Percentiles rank a stretch among this genome's conserved stretches.
Conservation (phyloP, 1,140 invertebrate genomes). For the Danaus melanippus region DNA sequence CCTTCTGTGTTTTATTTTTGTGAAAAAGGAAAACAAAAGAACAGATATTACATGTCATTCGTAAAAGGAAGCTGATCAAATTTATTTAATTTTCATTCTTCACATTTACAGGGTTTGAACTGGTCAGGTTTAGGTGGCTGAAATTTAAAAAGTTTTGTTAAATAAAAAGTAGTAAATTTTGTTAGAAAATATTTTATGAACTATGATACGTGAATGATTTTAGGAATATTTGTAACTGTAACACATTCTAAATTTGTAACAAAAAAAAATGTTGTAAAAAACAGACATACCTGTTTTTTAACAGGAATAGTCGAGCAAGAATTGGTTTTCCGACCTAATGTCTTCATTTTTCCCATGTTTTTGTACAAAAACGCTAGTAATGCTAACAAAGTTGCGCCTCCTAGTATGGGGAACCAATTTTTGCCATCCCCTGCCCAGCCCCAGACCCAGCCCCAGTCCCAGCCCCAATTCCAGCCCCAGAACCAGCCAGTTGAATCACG, state of each 20-base stretch:
- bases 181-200: not conserved
- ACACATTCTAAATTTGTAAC: too few relatives aligned
- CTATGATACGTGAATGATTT: too few relatives aligned
- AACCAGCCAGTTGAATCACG: too few relatives aligned
- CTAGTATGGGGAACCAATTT: constrained; percentile 13
- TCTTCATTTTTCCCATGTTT: constrained; percentile 16
- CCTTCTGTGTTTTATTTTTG: constrained; percentile 33
- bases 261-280: too few relatives aligned
- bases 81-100: not conserved
- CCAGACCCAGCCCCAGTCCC: not conserved
- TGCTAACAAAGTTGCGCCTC: constrained; percentile 19
- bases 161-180: not conserved
- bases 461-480: too few relatives aligned
- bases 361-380: constrained; percentile 17
- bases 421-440: constrained; percentile 1
- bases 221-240: too few relatives aligned
- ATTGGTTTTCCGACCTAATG: constrained; percentile 8
- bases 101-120: constrained; percentile 14
- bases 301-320: constrained; percentile 12
- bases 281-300: not conserved
- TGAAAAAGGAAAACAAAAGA: too few relatives aligned
- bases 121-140: constrained; percentile 14
- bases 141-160: constrained; percentile 7
- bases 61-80: not conserved
- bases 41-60: not conserved